These are phyloP conservation scores for Rhimphoctona megacephalus DNA, from an alignment of 2,888 invertebrate genomes.

Conservation along the genomic window DNA sequence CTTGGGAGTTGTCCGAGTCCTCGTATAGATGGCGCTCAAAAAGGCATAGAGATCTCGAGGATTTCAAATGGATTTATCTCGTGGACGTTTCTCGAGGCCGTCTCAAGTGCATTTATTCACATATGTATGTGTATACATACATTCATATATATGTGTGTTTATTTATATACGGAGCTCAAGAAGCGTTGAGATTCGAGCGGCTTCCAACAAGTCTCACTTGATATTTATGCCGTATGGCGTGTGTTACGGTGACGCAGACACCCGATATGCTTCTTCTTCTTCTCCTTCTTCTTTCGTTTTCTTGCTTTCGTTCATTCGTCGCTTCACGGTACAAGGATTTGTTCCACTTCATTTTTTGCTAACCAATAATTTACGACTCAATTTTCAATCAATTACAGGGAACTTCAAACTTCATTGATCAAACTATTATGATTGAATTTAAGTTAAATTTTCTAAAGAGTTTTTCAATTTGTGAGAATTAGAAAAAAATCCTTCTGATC, in stretches of 20 bases:
- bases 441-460: neutral
- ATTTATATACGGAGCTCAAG: slow-evolving; percentile 31
- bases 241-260: slow-evolving; percentile 56
- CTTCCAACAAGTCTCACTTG: slow-evolving; percentile 45
- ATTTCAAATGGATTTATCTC: slow-evolving; percentile 65
- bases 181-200: slow-evolving; percentile 43
- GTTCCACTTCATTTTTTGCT: neutral
- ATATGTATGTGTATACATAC: neutral
- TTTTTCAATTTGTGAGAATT: neutral
- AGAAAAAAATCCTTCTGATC: neutral
- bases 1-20: slow-evolving; percentile 24
- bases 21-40: slow-evolving; percentile 20
- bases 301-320: slow-evolving; percentile 24
- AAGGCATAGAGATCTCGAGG: slow-evolving; percentile 39
- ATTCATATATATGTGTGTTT: neutral
- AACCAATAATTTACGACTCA: slow-evolving; percentile 2
- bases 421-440: neutral
- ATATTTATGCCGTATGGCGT: slow-evolving; percentile 37
- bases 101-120: slow-evolving; percentile 16
- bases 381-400: neutral
- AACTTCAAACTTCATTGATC: neutral
- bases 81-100: slow-evolving; percentile 59
- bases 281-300: slow-evolving; percentile 33
- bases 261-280: slow-evolving; percentile 54
- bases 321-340: slow-evolving; percentile 10